Base-by-base conservation (phyloP, 2,113 vertebrate genomes). In the Hemibagrus wyckioides region DNA sequence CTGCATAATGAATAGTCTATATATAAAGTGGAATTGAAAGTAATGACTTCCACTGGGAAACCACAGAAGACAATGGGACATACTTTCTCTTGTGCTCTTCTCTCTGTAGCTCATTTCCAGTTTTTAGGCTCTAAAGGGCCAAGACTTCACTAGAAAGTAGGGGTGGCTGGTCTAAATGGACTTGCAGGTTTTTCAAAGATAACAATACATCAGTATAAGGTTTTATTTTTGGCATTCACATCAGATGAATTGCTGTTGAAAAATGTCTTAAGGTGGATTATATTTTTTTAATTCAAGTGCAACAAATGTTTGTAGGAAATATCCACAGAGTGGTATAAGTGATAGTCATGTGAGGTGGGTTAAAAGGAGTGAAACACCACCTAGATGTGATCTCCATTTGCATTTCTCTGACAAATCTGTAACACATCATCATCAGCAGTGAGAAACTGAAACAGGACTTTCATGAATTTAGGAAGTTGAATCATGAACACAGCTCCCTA, bases 1-100 rank as follows among this genome's bases (percentile, higher is more conserved):
- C 84, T 87, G 63, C 65, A 83, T 84, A 84, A 84, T 59, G 44
- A 86, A 59, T 23, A 57, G 41, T 79, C 15, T 48, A 7, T 76
- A 80, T 67, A 19, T 65, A 41, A 80, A 80, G 11, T 52, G 73
- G n/a, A 85, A 67, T 36, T 28, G 59, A 83, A 82, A 73, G 19
- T 28, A 39, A 23, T 50, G 30, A 85, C 65, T 82, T 82, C n/a
- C 61, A 11, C 82, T 85, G 83, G 71, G 80, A 61, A 80, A 83
- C 85, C 59, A 56, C 56, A 81, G 67, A 88, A 88, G 86, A 85
- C 76, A 75, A 44, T 83, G 54, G 39, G 75, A 79, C 59, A 69
- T 44, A 11, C 63, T 50, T 56, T 84, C 30, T 75, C 6, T 69
- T 36, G 25, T 61, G 30, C 50, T 81, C 23, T 21, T 79, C 44